Percentiles rank a stretch among this genome's conserved stretches.
Conservation (phyloP, 1,140 invertebrate species). For the Acyrthosiphon pisum region DNA sequence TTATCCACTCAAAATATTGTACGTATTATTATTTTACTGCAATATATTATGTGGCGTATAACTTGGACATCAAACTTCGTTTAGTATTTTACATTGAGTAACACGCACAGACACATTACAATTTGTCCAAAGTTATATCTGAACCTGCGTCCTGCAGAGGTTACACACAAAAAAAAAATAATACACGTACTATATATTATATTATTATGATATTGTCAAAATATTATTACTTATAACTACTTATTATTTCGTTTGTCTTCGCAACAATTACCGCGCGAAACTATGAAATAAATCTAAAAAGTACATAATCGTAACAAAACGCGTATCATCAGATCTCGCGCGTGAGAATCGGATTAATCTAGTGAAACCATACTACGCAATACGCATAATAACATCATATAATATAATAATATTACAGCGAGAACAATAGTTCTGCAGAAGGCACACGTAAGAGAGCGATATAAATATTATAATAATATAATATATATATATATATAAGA, state of each 20-base stretch:
- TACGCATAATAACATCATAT: neutral
- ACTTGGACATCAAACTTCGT: neutral
- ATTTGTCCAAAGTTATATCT: neutral
- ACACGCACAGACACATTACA: neutral
- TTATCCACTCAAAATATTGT: neutral
- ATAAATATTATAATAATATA: slow-evolving; percentile 21
- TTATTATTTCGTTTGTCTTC: neutral
- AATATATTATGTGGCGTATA: neutral
- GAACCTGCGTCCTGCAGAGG: neutral
- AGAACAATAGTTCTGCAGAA: neutral
- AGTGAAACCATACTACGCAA: neutral
- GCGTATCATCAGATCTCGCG: neutral
- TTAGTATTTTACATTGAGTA: neutral
- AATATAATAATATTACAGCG: neutral
- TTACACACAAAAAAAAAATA: neutral
- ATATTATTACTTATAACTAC: too few species aligned
- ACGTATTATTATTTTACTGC: neutral
- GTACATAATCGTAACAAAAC: neutral
- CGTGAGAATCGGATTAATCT: neutral
- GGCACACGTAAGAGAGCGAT: neutral
- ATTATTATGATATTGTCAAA: neutral
- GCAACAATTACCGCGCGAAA: neutral
- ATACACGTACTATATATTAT: neutral
- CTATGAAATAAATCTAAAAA: neutral
- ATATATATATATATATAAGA: neutral